Percentiles rank a stretch among this genome's conserved stretches.
These are phyloP conservation scores for Pterocles gutturalis DNA, from an alignment of 2,113 vertebrate genomes.

Conservation along the genomic window DNA sequence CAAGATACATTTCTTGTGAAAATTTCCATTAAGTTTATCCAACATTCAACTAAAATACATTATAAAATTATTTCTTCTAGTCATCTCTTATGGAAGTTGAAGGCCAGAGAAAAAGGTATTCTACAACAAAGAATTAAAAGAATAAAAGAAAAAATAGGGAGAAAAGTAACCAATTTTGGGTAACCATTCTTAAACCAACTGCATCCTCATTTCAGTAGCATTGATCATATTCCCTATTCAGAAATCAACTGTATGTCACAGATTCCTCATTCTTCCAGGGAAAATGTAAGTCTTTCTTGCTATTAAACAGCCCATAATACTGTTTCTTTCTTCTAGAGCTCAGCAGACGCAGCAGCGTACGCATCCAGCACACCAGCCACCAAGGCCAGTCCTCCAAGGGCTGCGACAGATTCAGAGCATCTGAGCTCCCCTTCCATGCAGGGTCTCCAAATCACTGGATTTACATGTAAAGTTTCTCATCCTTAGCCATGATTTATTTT, in stretches of 20 bases:
- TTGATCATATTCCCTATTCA: neutral
- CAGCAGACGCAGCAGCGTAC: neutral
- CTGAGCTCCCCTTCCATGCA: neutral
- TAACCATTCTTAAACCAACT: neutral
- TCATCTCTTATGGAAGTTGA: neutral
- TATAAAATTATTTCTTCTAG: neutral
- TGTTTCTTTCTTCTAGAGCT: neutral
- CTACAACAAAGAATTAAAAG: neutral
- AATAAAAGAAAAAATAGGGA: neutral
- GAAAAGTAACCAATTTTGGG: neutral
- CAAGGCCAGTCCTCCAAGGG: neutral
- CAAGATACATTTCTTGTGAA: neutral
- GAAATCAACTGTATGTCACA: neutral
- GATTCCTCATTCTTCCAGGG: neutral
- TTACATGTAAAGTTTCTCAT: neutral
- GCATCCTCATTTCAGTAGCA: neutral
- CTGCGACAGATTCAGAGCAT: neutral
- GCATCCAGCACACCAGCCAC: neutral
- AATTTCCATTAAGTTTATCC: neutral
- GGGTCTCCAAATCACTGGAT: neutral
- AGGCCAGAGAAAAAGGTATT: neutral
- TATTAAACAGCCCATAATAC: neutral
- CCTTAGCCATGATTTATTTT: slow-evolving; percentile 22
- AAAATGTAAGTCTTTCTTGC: neutral
- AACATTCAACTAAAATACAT: neutral